Evolutionary conservation across 2,113 vertebrate species (phyloP).

Genomic region (Alexandromys fortis): DNA sequence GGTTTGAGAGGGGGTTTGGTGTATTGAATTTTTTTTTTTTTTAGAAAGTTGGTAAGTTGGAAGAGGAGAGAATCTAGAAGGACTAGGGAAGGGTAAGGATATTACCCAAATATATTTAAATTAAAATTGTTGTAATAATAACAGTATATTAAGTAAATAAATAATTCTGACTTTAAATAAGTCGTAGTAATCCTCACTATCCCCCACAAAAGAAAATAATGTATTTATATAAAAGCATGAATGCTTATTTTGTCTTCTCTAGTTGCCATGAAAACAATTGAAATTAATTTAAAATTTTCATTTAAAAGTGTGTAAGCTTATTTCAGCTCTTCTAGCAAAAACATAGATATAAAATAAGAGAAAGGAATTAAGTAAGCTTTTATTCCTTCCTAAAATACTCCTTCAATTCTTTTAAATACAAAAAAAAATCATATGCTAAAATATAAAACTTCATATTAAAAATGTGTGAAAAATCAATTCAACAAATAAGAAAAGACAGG

Average conservation of each 20-base stretch:
- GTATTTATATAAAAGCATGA: background rate
- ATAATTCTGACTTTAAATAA: background rate
- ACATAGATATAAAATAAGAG: background rate
- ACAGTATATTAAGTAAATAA: background rate
- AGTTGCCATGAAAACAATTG: background rate
- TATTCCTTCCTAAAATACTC: background rate
- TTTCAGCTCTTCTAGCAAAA: background rate
- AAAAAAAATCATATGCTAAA: background rate
- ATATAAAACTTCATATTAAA: slow-evolving; percentile 5
- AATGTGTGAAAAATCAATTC: background rate
- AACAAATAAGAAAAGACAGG: background rate
- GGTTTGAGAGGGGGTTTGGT: background rate
- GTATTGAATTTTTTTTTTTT: background rate
- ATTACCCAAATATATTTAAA: background rate
- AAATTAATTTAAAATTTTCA: background rate
- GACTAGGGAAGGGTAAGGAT: background rate
- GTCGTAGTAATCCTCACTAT: background rate
- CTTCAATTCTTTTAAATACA: slow-evolving; percentile 6
- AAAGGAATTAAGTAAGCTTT: background rate
- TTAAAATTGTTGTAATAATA: background rate
- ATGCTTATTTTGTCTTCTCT: background rate
- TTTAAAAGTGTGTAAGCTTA: background rate
- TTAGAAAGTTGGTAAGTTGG: background rate
- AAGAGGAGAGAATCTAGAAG: background rate
- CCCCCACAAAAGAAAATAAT: background rate